A percentile compares a stretch with the other conserved stretches of the same genome.
phyloP scores from a whole-genome alignment of 2,797 vertebrate genomes.

The Percopsis omiscomaycus region DNA sequence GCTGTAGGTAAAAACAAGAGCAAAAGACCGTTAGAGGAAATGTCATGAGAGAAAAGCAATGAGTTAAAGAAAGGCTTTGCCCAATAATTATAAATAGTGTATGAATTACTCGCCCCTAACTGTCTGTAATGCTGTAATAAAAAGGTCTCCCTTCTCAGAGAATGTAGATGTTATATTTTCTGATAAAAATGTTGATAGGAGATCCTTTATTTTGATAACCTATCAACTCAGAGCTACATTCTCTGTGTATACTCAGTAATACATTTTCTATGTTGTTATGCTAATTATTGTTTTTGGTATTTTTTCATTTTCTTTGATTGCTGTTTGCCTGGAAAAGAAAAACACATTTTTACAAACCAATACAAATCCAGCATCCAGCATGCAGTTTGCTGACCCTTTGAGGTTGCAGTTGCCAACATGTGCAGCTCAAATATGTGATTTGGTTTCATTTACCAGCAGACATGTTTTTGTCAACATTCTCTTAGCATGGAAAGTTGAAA shows the following conservation, averaged over 20 bases:
- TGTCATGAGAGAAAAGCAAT: slow-evolving; percentile 50
- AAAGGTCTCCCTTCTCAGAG: no score
- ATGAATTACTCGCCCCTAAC: no score
- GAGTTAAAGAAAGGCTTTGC: slow-evolving; percentile 11
- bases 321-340: slow-evolving; percentile 37
- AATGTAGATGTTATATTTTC: no score
- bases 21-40: slow-evolving; percentile 44
- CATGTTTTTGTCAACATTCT: slow-evolving; percentile 16
- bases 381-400: slow-evolving; percentile 37
- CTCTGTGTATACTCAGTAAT: no score
- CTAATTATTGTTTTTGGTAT: no score
- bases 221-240: no score
- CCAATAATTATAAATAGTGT: no score
- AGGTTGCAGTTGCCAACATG: slow-evolving; percentile 40
- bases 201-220: no score
- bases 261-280: no score
- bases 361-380: slow-evolving; percentile 42
- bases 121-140: no score
- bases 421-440: slow-evolving; percentile 27
- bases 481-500: slow-evolving; percentile 3
- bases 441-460: slow-evolving; percentile 16
- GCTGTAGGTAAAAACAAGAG: slow-evolving; percentile 76
- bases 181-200: no score
- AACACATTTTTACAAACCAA: slow-evolving; percentile 60
- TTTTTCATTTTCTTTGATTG: no score